phyloP scores from a whole-genome alignment of 2,113 vertebrate genomes.

The Ariopsis seemanni region DNA sequence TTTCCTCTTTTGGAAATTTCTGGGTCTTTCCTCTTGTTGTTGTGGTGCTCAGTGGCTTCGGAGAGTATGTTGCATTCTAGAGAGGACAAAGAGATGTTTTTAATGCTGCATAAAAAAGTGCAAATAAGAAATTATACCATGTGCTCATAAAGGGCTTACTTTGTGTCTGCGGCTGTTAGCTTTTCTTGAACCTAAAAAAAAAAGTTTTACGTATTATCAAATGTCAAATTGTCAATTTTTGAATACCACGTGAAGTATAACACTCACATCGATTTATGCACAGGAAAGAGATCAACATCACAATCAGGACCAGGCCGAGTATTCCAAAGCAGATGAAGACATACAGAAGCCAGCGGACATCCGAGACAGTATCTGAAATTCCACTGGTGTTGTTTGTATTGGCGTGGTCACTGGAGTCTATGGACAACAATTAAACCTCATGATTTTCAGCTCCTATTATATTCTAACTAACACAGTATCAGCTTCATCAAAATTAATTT shows the following conservation, averaged over 20 bases:
- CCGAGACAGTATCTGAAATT: accelerated
- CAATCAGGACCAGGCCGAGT: background rate
- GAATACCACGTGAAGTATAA: background rate
- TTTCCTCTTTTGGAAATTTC: background rate
- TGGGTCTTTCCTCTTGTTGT: background rate
- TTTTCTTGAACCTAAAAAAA: constrained; percentile 23
- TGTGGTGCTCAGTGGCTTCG: background rate
- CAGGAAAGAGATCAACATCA: constrained; percentile 25
- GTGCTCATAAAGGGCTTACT: background rate
- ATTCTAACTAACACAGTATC: background rate
- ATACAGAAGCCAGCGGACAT: background rate
- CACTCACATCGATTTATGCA: constrained; percentile 25
- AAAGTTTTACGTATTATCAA: background rate
- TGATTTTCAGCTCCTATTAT: background rate
- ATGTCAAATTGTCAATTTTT: background rate
- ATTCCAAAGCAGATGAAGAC: constrained; percentile 21
- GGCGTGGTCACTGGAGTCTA: background rate
- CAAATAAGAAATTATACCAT: background rate
- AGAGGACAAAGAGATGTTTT: background rate
- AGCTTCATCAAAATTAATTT: background rate
- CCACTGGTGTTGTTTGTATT: background rate
- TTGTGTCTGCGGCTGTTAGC: background rate
- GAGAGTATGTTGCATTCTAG: background rate
- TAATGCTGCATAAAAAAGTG: background rate
- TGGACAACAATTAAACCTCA: background rate